phyloP scores from a whole-genome alignment of 2,113 vertebrate genomes.

The rabbit (Oryctolagus cuniculus) region DNA sequence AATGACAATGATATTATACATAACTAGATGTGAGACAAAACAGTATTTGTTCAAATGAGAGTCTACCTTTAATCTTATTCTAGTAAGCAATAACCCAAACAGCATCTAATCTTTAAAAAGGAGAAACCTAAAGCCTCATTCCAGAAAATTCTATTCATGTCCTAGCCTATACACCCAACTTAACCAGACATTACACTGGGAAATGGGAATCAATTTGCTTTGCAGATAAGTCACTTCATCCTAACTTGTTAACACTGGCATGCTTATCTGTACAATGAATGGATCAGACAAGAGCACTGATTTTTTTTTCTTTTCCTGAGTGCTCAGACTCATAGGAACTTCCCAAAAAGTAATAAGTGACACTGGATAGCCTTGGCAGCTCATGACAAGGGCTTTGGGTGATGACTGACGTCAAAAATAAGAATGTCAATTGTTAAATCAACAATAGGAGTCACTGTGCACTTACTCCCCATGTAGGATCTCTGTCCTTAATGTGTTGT shows the following conservation, averaged over 20 bases:
- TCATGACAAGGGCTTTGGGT: too few species aligned
- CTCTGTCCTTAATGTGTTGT: too few species aligned
- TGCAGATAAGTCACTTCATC: not conserved
- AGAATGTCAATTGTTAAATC: too few species aligned
- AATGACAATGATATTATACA: not conserved
- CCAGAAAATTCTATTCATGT: constrained; percentile 6
- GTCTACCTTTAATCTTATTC: not conserved
- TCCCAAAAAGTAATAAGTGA: not conserved
- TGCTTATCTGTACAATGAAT: not conserved
- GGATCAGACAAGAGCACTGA: not conserved
- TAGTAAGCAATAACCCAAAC: not conserved
- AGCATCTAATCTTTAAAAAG: not conserved
- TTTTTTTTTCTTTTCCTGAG: not conserved
- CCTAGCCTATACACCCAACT: not conserved
- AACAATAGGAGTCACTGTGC: too few species aligned
- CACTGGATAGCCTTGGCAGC: too few species aligned
- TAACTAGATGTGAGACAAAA: constrained; percentile 13
- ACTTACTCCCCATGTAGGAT: too few species aligned
- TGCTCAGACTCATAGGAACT: not conserved
- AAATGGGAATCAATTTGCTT: not conserved
- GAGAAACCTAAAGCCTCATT: not conserved
- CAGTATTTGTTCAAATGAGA: not conserved
- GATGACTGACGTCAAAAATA: too few species aligned
- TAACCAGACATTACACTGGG: not conserved
- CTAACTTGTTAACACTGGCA: not conserved